Percentiles rank a stretch among this genome's conserved stretches.
These are phyloP conservation scores for Hemicordylus capensis DNA, from an alignment of 2,113 vertebrate species.

Conservation along the genomic window DNA sequence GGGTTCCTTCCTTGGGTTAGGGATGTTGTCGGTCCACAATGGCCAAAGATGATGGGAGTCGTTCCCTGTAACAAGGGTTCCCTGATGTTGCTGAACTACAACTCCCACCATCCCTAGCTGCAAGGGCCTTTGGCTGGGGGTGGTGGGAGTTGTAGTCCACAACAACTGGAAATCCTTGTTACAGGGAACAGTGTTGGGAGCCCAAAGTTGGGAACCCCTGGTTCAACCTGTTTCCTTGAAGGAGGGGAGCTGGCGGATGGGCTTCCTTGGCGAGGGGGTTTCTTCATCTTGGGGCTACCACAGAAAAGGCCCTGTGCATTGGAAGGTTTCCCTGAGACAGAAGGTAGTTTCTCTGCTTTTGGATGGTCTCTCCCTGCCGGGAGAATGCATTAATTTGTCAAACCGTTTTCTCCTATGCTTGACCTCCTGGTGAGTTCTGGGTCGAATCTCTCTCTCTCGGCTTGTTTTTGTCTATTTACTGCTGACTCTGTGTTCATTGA, in stretches of 20 bases:
- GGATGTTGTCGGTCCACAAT: too few relatives aligned
- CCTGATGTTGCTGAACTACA: too few relatives aligned
- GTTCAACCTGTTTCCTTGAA: too few relatives aligned
- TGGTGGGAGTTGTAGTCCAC: too few relatives aligned
- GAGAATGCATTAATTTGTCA: constrained; percentile 23
- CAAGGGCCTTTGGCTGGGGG: too few relatives aligned
- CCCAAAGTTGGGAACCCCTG: too few relatives aligned
- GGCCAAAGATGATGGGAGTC: too few relatives aligned
- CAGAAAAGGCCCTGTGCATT: not conserved
- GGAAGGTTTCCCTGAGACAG: not conserved
- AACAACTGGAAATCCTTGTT: too few relatives aligned
- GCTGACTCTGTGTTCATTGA: constrained; percentile 32
- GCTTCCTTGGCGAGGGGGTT: not conserved
- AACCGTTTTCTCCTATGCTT: constrained; percentile 21
- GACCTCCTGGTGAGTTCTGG: constrained; percentile 38
- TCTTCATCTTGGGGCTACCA: not conserved
- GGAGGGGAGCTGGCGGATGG: constrained; percentile 13
- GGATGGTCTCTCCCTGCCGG: constrained; percentile 25
- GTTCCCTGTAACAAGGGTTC: too few relatives aligned
- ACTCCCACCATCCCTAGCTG: too few relatives aligned
- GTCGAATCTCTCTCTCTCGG: constrained; percentile 22
- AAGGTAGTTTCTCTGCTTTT: not conserved
- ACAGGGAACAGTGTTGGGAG: too few relatives aligned
- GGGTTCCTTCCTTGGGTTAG: too few relatives aligned
- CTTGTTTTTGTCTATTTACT: constrained; percentile 32